A percentile compares a stretch with the other conserved stretches of the same genome.
Conservation (phyloP, 2,797 vertebrate genomes). For the Myotis myotis region DNA sequence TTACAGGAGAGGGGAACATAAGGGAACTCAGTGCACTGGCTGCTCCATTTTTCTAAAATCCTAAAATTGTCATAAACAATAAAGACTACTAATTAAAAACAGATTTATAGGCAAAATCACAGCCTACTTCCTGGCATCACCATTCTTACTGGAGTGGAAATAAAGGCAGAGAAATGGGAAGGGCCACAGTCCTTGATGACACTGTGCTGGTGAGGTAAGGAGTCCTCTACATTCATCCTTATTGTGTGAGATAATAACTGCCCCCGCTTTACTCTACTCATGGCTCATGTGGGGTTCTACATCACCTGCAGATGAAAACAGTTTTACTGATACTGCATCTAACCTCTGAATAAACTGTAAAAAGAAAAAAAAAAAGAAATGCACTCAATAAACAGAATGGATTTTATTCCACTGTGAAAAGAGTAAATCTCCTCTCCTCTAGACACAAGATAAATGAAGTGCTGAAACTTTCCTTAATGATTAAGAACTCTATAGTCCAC, state of each 20-base stretch:
- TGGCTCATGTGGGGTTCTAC: not conserved
- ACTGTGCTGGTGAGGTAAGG: too few relatives aligned
- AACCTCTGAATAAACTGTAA: not conserved
- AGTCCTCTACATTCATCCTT: not conserved
- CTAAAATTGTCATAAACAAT: not conserved
- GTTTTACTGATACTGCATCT: not conserved
- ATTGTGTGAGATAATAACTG: not conserved
- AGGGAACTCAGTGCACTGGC: not conserved
- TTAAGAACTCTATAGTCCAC: not conserved
- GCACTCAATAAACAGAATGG: not conserved
- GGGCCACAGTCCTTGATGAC: too few relatives aligned
- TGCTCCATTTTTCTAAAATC: not conserved
- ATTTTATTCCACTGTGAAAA: not conserved
- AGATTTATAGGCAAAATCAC: not conserved
- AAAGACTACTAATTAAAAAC: not conserved
- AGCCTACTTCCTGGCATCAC: not conserved
- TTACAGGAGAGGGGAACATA: rapidly evolving
- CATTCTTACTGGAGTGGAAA: not conserved
- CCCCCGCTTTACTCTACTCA: not conserved
- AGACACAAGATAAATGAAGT: not conserved
- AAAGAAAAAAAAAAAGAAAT: not conserved
- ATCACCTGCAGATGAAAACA: not conserved
- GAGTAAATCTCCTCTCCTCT: not conserved
- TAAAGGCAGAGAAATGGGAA: not conserved
- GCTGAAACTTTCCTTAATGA: not conserved